Evolutionary conservation across 2,797 vertebrate genomes (phyloP), one percentile per base, ranked within the genome.

Genomic region (Philypnodon macrostomus): DNA sequence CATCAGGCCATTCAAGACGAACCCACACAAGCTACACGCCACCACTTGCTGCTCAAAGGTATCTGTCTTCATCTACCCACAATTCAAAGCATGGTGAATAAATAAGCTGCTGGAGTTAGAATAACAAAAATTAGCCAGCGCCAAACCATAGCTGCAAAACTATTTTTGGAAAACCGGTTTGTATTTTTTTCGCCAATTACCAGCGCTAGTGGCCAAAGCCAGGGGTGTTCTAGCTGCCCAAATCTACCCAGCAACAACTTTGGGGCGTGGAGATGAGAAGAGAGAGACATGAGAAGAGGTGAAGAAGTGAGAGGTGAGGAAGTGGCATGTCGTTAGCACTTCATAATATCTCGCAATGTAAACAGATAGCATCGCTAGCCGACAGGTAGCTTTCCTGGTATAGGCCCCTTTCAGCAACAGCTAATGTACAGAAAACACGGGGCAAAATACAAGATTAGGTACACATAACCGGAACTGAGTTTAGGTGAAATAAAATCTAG

Each of bases 191-290:
- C 37, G 13, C 40, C 31, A 15, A 11, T 32, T 58, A 74, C 39
- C 47, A 51, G 57, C 45, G 23, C 47, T 54, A 48, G 54, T 13
- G 17, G 68, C 32, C 58, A 61, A 75, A 75, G 44, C 52, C 51
- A 50, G 51, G 21, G 16, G 59, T n/a, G 27, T 40, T 40, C 51
- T 39, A 36, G 47, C 33, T 37, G 2, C 57, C 48, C 55, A 52
- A 75, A 54, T 81, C 81, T 81, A 86, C 83, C 79, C 77, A 35
- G 81, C 83, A 85, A 85, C 79, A 81, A 67, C 64, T 54, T 37
- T 40, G 38, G n/a, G 9, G 34, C 42, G 49, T 45, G 42, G 31
- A 7, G 34, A 7, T n/a, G 14, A 14, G 27, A 4, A 7, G 9
- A 30, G 40, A 40, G 23, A 21, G 30, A 46, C 6, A 26, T 8